phyloP scores from a whole-genome alignment of 2,113 vertebrate genomes.

The Neomonachus schauinslandi region DNA sequence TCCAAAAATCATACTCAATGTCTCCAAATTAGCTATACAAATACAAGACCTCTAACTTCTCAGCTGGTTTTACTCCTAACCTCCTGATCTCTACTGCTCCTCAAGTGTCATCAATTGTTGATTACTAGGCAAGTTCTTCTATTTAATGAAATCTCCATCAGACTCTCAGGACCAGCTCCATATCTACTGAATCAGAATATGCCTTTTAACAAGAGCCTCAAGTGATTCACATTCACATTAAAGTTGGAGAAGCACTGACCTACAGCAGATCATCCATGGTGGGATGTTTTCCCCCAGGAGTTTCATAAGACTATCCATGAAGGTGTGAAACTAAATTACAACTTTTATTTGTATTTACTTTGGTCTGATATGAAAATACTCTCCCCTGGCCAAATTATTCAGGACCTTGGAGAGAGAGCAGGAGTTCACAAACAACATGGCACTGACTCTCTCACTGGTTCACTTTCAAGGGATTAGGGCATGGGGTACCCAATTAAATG shows the following conservation, averaged over 20 bases:
- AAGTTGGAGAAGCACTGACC: not conserved
- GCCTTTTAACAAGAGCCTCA: not conserved
- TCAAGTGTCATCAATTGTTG: not conserved
- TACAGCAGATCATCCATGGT: not conserved
- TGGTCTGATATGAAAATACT: not conserved
- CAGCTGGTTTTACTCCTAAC: not conserved
- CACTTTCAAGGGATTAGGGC: not conserved
- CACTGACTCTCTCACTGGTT: not conserved
- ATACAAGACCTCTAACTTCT: not conserved
- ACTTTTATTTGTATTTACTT: not conserved
- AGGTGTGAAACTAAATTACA: not conserved
- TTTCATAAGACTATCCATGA: not conserved
- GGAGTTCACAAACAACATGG: not conserved
- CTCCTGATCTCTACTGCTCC: not conserved
- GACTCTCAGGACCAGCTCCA: not conserved
- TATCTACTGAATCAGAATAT: not conserved
- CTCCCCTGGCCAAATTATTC: not conserved
- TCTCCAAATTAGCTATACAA: not conserved
- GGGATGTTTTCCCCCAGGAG: not conserved
- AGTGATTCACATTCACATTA: not conserved
- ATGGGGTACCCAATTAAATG: not conserved
- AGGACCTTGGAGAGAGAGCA: not conserved
- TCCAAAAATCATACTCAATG: not conserved
- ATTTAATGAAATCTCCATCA: not conserved
- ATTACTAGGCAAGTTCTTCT: not conserved